These are phyloP conservation scores for Poecilia picta DNA, from an alignment of 2,797 vertebrate genomes.

Conservation along the genomic window DNA sequence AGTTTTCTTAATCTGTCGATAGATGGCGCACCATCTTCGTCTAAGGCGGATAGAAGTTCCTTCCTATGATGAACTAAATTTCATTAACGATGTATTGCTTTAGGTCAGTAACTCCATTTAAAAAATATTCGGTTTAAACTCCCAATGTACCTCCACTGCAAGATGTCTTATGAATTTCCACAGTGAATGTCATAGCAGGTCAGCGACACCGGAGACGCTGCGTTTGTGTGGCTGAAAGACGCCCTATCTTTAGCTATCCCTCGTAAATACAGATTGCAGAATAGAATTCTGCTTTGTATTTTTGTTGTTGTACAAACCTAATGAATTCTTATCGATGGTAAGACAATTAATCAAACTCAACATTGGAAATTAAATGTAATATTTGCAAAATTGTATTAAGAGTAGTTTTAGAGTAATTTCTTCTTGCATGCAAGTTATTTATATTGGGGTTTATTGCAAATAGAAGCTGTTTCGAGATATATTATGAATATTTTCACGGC, in stretches of 20 bases:
- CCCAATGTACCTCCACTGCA: not conserved
- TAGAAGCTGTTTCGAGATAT: not conserved
- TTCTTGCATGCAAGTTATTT: not conserved
- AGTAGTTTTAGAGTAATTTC: not conserved
- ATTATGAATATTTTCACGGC: not conserved
- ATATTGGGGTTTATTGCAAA: not conserved
- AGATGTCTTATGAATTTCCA: conserved; percentile 6
- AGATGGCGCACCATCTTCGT: conserved; percentile 56
- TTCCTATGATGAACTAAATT: not conserved
- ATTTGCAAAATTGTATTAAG: not conserved
- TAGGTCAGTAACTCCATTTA: not conserved
- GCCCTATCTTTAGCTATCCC: conserved; percentile 40
- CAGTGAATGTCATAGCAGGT: conserved; percentile 18
- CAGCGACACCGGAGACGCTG: not conserved
- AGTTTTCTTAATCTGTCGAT: conserved; percentile 34
- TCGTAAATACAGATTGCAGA: conserved; percentile 9
- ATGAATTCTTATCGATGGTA: not conserved
- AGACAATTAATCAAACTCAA: not conserved
- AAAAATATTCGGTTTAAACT: not conserved
- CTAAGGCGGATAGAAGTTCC: not conserved
- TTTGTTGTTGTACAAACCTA: not conserved
- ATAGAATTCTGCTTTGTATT: too few species aligned
- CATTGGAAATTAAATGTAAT: not conserved
- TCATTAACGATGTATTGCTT: not conserved
- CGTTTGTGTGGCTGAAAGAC: conserved; percentile 42